A percentile compares a stretch with the other conserved stretches of the same genome.
These are phyloP conservation scores for Crotalus horridus DNA, from an alignment of 2,113 vertebrate genomes.

Conservation along the genomic window DNA sequence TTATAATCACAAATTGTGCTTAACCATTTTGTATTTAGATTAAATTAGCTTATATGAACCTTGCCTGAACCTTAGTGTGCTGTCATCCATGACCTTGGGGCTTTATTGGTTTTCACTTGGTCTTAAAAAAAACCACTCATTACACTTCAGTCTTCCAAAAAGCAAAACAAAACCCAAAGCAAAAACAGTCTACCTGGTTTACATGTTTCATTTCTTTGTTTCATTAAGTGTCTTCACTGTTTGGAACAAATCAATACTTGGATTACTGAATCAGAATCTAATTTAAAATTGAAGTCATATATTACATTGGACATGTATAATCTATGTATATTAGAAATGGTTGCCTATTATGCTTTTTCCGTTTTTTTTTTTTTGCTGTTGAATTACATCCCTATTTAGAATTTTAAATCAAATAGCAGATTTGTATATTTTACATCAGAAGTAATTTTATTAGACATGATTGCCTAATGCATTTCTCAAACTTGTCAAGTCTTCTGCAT, in stretches of 20 bases:
- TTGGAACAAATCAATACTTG: neutral
- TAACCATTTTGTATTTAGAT: neutral
- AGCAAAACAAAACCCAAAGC: neutral
- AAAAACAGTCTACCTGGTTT: neutral
- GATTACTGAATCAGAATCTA: neutral
- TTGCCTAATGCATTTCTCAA: neutral
- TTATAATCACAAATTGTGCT: neutral
- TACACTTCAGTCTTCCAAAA: neutral
- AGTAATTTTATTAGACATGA: neutral
- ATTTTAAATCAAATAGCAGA: neutral
- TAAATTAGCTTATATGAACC: neutral
- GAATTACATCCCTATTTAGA: neutral
- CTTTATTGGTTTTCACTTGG: neutral
- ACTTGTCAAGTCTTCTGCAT: neutral
- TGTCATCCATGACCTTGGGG: neutral
- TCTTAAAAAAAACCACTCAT: neutral
- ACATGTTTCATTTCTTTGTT: neutral
- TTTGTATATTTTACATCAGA: neutral
- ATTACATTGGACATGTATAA: neutral
- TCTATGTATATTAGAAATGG: neutral
- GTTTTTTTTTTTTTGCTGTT: neutral
- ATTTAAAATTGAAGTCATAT: neutral
- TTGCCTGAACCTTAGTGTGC: neutral
- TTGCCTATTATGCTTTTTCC: neutral
- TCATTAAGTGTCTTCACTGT: neutral